Evolutionary conservation across 1,140 invertebrate genomes (phyloP).

Genomic region (Propsilocerus akamusi): DNA sequence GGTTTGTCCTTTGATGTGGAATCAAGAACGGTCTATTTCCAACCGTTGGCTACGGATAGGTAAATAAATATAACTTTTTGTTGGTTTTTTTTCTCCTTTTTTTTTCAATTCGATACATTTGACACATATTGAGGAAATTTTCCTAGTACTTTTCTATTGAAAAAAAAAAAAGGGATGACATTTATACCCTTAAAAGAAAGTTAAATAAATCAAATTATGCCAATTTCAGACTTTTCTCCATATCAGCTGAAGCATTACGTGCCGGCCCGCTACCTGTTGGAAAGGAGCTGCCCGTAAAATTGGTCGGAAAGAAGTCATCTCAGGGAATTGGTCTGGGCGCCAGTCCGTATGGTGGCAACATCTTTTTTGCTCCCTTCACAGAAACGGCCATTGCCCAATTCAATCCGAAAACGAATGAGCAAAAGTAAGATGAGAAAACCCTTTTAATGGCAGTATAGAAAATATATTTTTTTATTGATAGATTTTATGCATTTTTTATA

Average conservation of each 20-base stretch:
- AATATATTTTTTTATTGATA: slow-evolving; percentile 1
- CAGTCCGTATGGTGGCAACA: slow-evolving; percentile 42
- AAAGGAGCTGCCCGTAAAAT: slow-evolving; percentile 46
- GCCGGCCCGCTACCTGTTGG: slow-evolving; percentile 45
- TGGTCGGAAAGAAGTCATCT: slow-evolving; percentile 63
- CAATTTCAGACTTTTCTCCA: slow-evolving; percentile 42
- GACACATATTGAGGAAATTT: not conserved
- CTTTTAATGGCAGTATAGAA: slow-evolving; percentile 4
- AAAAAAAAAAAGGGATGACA: not conserved
- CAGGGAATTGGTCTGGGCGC: slow-evolving; percentile 54
- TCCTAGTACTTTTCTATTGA: not conserved
- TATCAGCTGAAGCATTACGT: slow-evolving; percentile 46
- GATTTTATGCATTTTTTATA: not conserved
- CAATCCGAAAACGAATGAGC: slow-evolving; percentile 46
- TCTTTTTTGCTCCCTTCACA: slow-evolving; percentile 52
- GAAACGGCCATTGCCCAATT: slow-evolving; percentile 60
- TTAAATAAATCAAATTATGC: slow-evolving; percentile 1
- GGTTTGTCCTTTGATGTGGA: slow-evolving; percentile 54
- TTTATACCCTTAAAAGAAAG: not conserved
- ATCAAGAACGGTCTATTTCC: slow-evolving; percentile 48
- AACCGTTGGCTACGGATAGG: slow-evolving; percentile 64
- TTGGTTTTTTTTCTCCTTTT: not conserved
- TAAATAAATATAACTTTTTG: slow-evolving; percentile 11
- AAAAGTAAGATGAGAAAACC: slow-evolving; percentile 27
- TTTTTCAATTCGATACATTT: too few species aligned